Conservation (phyloP, 2,113 vertebrate species). For the Psittacula cyanocephala region DNA sequence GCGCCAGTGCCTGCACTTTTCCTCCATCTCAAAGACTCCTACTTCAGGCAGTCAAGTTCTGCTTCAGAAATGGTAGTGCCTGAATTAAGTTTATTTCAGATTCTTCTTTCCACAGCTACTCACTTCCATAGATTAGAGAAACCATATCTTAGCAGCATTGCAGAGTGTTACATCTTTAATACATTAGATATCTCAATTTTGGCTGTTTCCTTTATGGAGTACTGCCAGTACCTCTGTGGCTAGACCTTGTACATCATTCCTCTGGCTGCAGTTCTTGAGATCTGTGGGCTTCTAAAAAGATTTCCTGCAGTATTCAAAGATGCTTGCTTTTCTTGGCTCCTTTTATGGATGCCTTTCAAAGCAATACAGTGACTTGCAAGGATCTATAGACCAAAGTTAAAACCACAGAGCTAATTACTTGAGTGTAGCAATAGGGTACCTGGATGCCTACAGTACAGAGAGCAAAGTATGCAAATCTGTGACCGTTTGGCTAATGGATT, state of each 20-base stretch:
- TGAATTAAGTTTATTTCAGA: neutral
- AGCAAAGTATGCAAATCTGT: neutral
- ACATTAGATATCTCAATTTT: neutral
- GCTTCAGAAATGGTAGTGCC: neutral
- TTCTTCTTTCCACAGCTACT: neutral
- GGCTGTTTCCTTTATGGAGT: neutral
- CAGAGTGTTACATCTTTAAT: neutral
- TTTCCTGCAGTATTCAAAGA: neutral
- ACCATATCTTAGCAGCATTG: neutral
- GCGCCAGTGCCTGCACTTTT: neutral
- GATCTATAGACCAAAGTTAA: neutral
- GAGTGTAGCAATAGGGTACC: neutral
- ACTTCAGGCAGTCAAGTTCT: neutral
- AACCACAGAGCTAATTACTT: neutral
- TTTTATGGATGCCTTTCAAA: neutral
- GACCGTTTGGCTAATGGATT: neutral
- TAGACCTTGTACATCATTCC: neutral
- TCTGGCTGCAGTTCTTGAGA: neutral
- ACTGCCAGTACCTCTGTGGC: neutral
- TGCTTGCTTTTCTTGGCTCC: neutral
- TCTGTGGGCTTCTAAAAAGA: neutral
- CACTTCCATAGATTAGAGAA: neutral
- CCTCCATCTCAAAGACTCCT: neutral
- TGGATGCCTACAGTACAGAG: neutral
- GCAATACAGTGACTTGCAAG: neutral